These are phyloP conservation scores for Rhagoletis pomonella DNA, from an alignment of 1,140 invertebrate genomes.

Conservation along the genomic window DNA sequence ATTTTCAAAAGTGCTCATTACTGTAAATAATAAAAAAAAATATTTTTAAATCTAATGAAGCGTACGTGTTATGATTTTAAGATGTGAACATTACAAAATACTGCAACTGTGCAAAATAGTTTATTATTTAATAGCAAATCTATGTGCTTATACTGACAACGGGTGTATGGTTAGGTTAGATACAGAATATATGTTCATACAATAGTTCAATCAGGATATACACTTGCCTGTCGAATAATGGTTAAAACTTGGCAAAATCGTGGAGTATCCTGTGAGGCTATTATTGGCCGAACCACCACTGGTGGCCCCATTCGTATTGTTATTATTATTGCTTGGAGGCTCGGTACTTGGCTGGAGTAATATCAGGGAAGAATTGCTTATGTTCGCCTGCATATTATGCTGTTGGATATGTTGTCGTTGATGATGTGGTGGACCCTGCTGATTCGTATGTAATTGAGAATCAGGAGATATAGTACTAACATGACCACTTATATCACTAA, in stretches of 20 bases:
- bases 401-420: constrained; percentile 46
- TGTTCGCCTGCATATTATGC: background rate
- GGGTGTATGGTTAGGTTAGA: background rate
- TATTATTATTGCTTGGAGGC: background rate
- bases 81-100: too few relatives aligned
- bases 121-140: too few relatives aligned
- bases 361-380: constrained; percentile 38
- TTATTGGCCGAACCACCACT: constrained; percentile 74
- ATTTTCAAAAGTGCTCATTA: too few relatives aligned
- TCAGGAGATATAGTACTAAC: constrained; percentile 9
- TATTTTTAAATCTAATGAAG: too few relatives aligned
- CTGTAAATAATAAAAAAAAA: too few relatives aligned
- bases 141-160: background rate
- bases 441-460: background rate
- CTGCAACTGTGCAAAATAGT: too few relatives aligned
- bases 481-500: background rate
- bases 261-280: constrained; percentile 76
- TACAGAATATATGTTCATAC: background rate
- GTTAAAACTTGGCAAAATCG: constrained; percentile 83
- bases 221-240: constrained; percentile 83
- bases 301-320: background rate
- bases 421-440: constrained; percentile 31
- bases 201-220: background rate
- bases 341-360: constrained; percentile 12
- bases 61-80: too few relatives aligned